Conservation (phyloP, 2,113 vertebrate genomes). For the Empidonax alnorum region DNA sequence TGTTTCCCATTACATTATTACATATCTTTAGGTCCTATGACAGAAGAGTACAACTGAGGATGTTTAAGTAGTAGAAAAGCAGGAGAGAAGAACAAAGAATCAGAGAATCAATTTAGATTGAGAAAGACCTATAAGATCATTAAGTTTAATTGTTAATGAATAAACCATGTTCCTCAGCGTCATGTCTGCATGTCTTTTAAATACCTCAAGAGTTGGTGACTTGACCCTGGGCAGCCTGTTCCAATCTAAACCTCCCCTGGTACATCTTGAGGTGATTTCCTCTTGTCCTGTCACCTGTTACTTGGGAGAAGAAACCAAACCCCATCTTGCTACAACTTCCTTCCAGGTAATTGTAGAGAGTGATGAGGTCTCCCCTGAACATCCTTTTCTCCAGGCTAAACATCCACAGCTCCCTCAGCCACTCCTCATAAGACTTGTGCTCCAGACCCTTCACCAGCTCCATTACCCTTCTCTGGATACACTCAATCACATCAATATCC, state of each 20-base stretch:
- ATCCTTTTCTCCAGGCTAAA: not conserved
- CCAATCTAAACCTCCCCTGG: not conserved
- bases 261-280: not conserved
- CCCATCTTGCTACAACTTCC: not conserved
- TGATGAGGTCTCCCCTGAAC: not conserved
- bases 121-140: not conserved
- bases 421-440: not conserved
- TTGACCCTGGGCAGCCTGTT: not conserved
- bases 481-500: not conserved
- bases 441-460: not conserved
- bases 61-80: not conserved
- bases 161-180: not conserved
- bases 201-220: not conserved
- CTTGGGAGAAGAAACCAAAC: not conserved
- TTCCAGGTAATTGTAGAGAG: not conserved
- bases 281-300: not conserved
- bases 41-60: not conserved
- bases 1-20: not conserved
- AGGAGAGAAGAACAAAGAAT: not conserved
- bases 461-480: not conserved
- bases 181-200: not conserved
- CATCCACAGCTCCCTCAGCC: accelerated
- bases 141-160: not conserved
- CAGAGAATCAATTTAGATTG: not conserved
- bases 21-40: not conserved